These are phyloP conservation scores for Xyrichtys novacula DNA, from an alignment of 2,797 vertebrate genomes.

Conservation along the genomic window DNA sequence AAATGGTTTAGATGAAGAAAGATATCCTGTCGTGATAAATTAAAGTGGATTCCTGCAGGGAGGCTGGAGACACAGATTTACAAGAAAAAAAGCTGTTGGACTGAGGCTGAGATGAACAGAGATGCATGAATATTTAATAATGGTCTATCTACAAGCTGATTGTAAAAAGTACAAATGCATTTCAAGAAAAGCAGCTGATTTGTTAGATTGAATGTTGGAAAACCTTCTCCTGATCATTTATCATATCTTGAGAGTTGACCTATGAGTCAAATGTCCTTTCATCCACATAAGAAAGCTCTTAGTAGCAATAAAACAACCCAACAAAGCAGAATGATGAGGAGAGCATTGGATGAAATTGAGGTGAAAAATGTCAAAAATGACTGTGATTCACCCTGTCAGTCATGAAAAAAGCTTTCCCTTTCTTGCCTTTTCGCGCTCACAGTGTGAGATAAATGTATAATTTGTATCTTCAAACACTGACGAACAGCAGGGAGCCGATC, in stretches of 20 bases:
- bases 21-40: background rate
- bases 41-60: background rate
- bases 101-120: background rate
- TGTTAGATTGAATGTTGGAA: background rate
- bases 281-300: background rate
- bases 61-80: background rate
- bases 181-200: background rate
- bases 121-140: too few relatives aligned
- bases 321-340: background rate
- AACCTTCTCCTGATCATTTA: background rate
- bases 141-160: too few relatives aligned
- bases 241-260: background rate
- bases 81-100: background rate
- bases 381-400: background rate
- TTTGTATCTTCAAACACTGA: constrained; percentile 17
- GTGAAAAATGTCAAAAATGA: background rate
- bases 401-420: background rate
- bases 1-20: background rate
- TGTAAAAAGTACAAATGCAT: background rate
- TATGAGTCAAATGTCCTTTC: background rate
- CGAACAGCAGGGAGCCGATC: background rate
- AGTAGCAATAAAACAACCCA: background rate
- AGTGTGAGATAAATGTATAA: background rate
- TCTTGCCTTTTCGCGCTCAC: background rate
- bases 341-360: background rate